Evolutionary conservation across 2,113 vertebrate genomes (phyloP).

Genomic region (Ivindomyrus marchei): DNA sequence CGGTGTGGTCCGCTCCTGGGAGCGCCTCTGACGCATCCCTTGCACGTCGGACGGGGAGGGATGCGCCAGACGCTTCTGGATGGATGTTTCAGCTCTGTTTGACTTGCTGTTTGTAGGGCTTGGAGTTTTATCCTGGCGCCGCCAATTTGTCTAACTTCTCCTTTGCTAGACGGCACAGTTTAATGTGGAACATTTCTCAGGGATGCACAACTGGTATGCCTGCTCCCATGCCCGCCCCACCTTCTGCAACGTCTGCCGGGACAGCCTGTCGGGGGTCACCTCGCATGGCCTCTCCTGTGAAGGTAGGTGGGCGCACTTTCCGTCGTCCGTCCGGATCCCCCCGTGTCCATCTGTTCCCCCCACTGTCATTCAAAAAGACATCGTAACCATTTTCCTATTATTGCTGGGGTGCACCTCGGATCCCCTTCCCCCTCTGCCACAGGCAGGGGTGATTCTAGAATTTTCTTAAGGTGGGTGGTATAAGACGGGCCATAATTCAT

Average conservation of each 20-base stretch:
- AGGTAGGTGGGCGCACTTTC: conserved; percentile 79
- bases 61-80: neutral
- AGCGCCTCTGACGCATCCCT: neutral
- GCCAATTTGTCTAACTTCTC: conserved; percentile 70
- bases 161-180: conserved; percentile 94
- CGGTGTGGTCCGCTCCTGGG: neutral
- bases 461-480: neutral
- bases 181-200: conserved; percentile 99
- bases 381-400: neutral
- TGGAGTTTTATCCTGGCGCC: conserved; percentile 52
- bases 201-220: conserved; percentile 99
- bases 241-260: conserved; percentile 95
- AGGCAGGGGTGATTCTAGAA: neutral
- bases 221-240: conserved; percentile 97
- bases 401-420: neutral
- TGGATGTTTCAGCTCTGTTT: conserved; percentile 27
- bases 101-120: conserved; percentile 31
- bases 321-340: neutral
- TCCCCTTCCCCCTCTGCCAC: neutral
- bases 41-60: neutral
- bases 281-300: conserved; percentile 97
- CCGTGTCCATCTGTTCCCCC: neutral
- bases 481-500: neutral
- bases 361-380: neutral
- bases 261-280: conserved; percentile 94